Evolutionary conservation across 2,113 vertebrate genomes (phyloP).

Genomic region (Nicator chloris): DNA sequence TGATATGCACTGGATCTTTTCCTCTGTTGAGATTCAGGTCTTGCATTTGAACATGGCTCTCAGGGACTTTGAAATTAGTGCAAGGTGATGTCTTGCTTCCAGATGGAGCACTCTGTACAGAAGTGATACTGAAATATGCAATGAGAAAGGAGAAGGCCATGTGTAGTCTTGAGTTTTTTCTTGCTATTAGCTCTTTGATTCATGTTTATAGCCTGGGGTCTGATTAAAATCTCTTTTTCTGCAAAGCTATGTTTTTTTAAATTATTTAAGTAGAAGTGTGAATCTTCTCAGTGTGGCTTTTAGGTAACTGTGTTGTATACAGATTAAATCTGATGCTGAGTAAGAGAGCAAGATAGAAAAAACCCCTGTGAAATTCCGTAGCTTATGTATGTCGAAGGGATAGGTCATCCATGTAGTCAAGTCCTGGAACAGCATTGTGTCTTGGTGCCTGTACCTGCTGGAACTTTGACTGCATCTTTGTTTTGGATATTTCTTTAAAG

Average conservation of each 20-base stretch:
- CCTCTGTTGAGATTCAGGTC: background rate
- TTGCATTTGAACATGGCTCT: background rate
- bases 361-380: background rate
- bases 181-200: background rate
- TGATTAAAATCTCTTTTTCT: background rate
- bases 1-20: background rate
- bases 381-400: background rate
- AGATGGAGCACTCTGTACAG: background rate
- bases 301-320: rapidly evolving
- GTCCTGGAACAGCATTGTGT: background rate
- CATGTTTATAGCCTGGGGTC: background rate
- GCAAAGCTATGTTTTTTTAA: rapidly evolving
- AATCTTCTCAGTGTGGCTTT: background rate
- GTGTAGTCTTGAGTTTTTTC: background rate
- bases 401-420: background rate
- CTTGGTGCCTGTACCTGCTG: background rate
- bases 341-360: background rate
- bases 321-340: background rate
- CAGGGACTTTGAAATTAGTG: background rate
- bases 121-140: background rate
- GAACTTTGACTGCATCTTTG: background rate
- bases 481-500: background rate
- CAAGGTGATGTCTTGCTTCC: background rate
- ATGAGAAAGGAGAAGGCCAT: background rate
- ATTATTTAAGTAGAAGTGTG: background rate